A percentile compares a stretch with the other conserved stretches of the same genome.
These are phyloP conservation scores for Drosophila aff. DNA, from an alignment of 1,140 invertebrate species.

Conservation along the genomic window DNA sequence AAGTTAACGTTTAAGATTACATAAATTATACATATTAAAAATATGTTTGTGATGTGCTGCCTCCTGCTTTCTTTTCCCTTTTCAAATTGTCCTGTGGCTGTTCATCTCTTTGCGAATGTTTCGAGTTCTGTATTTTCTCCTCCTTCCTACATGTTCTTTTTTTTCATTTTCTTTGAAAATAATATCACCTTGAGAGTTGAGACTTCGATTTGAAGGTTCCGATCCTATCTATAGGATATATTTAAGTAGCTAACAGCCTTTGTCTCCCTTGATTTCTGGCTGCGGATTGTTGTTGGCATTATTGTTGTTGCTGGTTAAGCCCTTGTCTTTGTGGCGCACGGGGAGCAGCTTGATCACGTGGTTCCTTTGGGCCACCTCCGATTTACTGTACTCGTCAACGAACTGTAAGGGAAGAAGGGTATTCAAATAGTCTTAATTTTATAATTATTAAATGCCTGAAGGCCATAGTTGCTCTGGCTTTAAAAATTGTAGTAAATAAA, in stretches of 20 bases:
- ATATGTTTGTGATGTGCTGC: slow-evolving; percentile 45
- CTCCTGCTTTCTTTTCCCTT: not conserved
- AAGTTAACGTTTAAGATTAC: slow-evolving; percentile 29
- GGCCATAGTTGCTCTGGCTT: too few species aligned
- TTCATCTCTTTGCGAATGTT: slow-evolving; percentile 64
- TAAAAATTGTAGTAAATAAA: too few species aligned
- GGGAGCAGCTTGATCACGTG: slow-evolving; percentile 85
- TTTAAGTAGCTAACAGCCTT: slow-evolving; percentile 24
- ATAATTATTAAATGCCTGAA: too few species aligned
- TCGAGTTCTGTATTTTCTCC: slow-evolving; percentile 50
- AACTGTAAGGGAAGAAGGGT: slow-evolving; percentile 84
- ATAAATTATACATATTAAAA: slow-evolving; percentile 64
- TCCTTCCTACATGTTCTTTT: slow-evolving; percentile 16
- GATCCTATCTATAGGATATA: slow-evolving; percentile 18
- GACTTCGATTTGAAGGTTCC: slow-evolving; percentile 15
- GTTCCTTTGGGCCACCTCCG: slow-evolving; percentile 87
- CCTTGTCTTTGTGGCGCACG: slow-evolving; percentile 38
- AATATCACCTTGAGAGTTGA: slow-evolving; percentile 74
- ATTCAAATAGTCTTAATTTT: too few species aligned
- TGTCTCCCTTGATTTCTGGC: slow-evolving; percentile 11
- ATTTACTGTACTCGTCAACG: slow-evolving; percentile 88
- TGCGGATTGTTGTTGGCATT: slow-evolving; percentile 35
- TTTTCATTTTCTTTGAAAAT: slow-evolving; percentile 80
- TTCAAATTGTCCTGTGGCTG: slow-evolving; percentile 11
- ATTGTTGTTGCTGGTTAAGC: slow-evolving; percentile 6